Evolutionary conservation across 2,797 vertebrate species (phyloP), one percentile per base, ranked within the genome.

Genomic region (Calcarius lapponicus): DNA sequence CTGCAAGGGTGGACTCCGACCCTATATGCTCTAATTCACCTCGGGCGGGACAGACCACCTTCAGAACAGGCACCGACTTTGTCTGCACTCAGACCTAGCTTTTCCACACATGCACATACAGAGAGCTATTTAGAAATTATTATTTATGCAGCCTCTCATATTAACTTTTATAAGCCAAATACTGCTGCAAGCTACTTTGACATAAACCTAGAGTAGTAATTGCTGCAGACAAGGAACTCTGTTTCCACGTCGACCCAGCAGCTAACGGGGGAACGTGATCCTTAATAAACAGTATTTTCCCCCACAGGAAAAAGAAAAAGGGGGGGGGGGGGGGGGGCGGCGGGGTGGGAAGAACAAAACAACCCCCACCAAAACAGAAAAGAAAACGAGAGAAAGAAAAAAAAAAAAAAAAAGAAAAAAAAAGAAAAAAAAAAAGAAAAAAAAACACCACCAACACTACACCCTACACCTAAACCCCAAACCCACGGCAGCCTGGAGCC

Each of bases 161-260:
- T 80, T 80, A 82, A 76, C n/a, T 92, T 90, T 93, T 86, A 82
- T 42, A 90, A 78, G 78, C 42, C 76, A 69, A 69, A 76, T 56
- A 58, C 84, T 73, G 62, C 92, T 91, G 58, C 64, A 32, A 96
- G 62, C 31, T 2, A 51, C 38, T 89, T 74, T 51, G 64, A 90
- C 86, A 69, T 58, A 93, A 81, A 83, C 51, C 53, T 38, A n/a
- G 38, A 48, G 18, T 8, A 80, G 64, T 21, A 89, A 88, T n/a
- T 43, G 70, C 51, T 17, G 29, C 75, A 81, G 75, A 43, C 82
- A 87, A 74, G 31, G 32, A 78, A 51, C n/a, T 43, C 78, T n/a
- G 62, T 38, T 93, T 82, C 64, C 40, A 86, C 25, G 4, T 22
- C 73, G 47, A 36, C 25, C 18, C 25, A 50, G 43, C 51, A 50